phyloP scores from a whole-genome alignment of 2,113 vertebrate genomes.

The Jacana jacana region DNA sequence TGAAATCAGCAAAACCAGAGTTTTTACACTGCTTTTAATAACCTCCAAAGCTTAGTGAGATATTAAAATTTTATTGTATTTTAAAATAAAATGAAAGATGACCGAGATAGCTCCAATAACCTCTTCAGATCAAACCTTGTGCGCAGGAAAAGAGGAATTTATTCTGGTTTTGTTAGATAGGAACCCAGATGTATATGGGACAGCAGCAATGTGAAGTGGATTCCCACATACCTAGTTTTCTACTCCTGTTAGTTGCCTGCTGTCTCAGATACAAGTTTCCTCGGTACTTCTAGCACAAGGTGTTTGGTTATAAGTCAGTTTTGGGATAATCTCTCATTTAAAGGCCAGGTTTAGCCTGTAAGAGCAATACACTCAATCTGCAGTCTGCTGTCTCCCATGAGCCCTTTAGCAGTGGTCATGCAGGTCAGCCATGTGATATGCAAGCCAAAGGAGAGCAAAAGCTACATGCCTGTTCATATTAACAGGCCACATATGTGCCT shows the following conservation, averaged over 20 bases:
- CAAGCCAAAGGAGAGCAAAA: background rate
- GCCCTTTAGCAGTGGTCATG: rapidly evolving
- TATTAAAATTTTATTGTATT: conserved; percentile 9
- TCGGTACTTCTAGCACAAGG: background rate
- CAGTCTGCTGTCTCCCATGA: background rate
- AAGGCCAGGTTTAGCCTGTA: background rate
- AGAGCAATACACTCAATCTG: background rate
- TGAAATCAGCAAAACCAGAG: background rate
- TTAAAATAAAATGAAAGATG: conserved; percentile 4
- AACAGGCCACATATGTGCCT: rapidly evolving
- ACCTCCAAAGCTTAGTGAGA: background rate
- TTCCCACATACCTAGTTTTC: background rate
- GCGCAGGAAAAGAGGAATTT: background rate
- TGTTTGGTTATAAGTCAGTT: background rate
- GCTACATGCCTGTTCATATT: rapidly evolving
- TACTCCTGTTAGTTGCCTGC: background rate
- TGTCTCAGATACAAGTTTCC: background rate
- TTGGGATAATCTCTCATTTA: background rate
- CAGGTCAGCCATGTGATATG: rapidly evolving
- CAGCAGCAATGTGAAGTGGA: background rate
- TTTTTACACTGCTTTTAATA: conserved; percentile 18
- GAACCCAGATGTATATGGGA: background rate
- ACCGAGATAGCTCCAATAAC: background rate
- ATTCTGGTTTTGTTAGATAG: background rate
- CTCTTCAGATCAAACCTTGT: background rate